phyloP scores from a whole-genome alignment of 2,888 invertebrate genomes.

The Syritta pipiens region DNA sequence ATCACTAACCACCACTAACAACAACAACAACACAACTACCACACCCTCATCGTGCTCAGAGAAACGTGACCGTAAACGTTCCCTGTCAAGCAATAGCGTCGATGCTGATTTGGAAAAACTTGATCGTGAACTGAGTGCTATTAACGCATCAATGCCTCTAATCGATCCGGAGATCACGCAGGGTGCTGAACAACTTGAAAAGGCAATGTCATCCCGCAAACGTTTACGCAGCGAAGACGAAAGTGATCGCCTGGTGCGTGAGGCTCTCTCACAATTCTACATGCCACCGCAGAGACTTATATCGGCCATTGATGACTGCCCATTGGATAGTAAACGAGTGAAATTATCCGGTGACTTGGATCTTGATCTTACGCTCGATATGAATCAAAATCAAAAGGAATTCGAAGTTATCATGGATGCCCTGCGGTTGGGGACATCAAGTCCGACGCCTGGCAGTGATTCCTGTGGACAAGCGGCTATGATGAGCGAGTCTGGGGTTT shows the following conservation, averaged over 20 bases:
- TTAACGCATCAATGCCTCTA: conserved; percentile 79
- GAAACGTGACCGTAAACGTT: conserved; percentile 73
- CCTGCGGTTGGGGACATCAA: conserved; percentile 77
- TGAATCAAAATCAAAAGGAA: conserved; percentile 79
- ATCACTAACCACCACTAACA: too few species aligned
- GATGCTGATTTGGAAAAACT: conserved; percentile 79
- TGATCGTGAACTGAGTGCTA: conserved; percentile 79
- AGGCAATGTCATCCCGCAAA: conserved; percentile 78
- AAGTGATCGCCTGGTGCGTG: conserved; percentile 85
- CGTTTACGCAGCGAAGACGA: conserved; percentile 81
- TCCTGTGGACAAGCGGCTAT: conserved; percentile 84
- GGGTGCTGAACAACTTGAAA: conserved; percentile 79
- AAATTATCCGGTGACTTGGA: conserved; percentile 71
- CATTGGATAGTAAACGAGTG: conserved; percentile 74
- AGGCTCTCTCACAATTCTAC: conserved; percentile 86
- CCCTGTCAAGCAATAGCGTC: conserved; percentile 76
- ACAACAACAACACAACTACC: background rate
- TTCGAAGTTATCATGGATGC: conserved; percentile 80
- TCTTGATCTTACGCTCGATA: conserved; percentile 76
- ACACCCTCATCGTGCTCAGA: conserved; percentile 38
- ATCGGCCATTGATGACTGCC: conserved; percentile 84
- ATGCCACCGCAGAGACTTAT: conserved; percentile 85
- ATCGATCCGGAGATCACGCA: conserved; percentile 79
- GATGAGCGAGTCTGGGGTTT: conserved; percentile 81
- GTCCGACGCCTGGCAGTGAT: conserved; percentile 77